A percentile compares a stretch with the other conserved stretches of the same genome.
Evolutionary conservation across 2,797 vertebrate species (phyloP).

Genomic region (Hippocampus kuda): DNA sequence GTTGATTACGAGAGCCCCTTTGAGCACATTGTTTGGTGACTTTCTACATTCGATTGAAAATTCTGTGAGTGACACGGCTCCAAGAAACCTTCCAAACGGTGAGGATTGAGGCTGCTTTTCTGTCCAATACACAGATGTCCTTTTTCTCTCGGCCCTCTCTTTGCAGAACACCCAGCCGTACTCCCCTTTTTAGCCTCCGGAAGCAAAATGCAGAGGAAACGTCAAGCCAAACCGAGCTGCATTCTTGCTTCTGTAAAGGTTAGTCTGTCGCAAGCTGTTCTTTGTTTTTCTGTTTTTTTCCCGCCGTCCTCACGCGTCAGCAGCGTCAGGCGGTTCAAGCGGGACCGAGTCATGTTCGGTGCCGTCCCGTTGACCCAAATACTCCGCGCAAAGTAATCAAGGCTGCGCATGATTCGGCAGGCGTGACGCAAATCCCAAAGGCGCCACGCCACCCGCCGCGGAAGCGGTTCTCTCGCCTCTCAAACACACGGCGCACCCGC

Average conservation of each 20-base stretch:
- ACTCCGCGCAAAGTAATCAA: slow-evolving; percentile 55
- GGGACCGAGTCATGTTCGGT: slow-evolving; percentile 54
- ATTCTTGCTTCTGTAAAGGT: slow-evolving; percentile 75
- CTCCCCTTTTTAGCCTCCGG: slow-evolving; percentile 75
- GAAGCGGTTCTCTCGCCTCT: neutral
- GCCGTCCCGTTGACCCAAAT: slow-evolving; percentile 64
- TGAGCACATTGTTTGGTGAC: neutral
- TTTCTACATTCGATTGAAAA: neutral
- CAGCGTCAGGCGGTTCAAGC: slow-evolving; percentile 35
- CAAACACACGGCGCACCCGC: neutral
- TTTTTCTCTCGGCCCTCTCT: slow-evolving; percentile 69
- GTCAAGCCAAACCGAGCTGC: slow-evolving; percentile 67
- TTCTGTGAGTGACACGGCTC: neutral
- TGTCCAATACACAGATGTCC: slow-evolving; percentile 57
- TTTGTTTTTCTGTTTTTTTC: slow-evolving; percentile 34
- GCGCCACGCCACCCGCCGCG: neutral
- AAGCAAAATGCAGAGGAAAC: slow-evolving; percentile 72
- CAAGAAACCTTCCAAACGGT: neutral
- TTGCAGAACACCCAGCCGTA: slow-evolving; percentile 79
- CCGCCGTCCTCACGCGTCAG: slow-evolving; percentile 35
- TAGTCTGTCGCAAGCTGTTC: slow-evolving; percentile 62
- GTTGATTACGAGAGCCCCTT: neutral
- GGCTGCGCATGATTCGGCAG: slow-evolving; percentile 64
- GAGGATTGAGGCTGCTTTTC: slow-evolving; percentile 47
- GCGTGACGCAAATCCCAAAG: slow-evolving; percentile 55